Evolutionary conservation across 1,140 invertebrate species (phyloP).

Genomic region (Anoplolepis gracilipes): DNA sequence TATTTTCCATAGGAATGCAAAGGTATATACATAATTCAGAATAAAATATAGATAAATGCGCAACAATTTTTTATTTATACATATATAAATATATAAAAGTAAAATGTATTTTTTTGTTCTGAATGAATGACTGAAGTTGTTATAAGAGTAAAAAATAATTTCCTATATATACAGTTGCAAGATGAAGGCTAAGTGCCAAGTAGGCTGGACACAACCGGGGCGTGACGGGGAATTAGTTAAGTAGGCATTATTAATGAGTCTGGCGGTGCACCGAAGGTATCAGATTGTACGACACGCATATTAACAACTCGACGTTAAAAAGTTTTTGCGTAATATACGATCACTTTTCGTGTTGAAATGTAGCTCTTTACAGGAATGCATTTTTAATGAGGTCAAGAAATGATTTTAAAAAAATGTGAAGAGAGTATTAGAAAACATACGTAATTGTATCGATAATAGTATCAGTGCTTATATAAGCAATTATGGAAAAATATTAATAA

Average conservation of each 20-base stretch:
- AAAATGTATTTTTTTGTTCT: not conserved
- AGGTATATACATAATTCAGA: not conserved
- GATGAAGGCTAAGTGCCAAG: conserved; percentile 36
- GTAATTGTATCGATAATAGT: not conserved
- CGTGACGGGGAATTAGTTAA: conserved; percentile 73
- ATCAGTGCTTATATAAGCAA: not conserved
- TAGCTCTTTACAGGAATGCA: not conserved
- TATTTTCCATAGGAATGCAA: not conserved
- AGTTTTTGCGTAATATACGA: conserved; percentile 64
- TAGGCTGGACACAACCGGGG: conserved; percentile 37
- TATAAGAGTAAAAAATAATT: conserved; percentile 38
- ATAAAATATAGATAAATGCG: not conserved
- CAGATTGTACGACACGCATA: conserved; percentile 70
- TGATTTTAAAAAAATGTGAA: not conserved
- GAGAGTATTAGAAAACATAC: not conserved
- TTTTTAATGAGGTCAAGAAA: conserved; percentile 9
- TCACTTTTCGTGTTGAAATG: conserved; percentile 40
- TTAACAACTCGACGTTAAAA: conserved; percentile 70
- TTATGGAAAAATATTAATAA: not conserved
- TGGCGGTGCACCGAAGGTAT: conserved; percentile 58
- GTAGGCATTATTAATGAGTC: conserved; percentile 73
- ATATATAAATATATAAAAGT: not conserved
- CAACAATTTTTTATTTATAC: not conserved
- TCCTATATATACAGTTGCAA: conserved; percentile 49
- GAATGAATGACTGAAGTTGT: not conserved